Conservation (phyloP, 2,888 invertebrate species). For the Xanthorhoe designata region DNA sequence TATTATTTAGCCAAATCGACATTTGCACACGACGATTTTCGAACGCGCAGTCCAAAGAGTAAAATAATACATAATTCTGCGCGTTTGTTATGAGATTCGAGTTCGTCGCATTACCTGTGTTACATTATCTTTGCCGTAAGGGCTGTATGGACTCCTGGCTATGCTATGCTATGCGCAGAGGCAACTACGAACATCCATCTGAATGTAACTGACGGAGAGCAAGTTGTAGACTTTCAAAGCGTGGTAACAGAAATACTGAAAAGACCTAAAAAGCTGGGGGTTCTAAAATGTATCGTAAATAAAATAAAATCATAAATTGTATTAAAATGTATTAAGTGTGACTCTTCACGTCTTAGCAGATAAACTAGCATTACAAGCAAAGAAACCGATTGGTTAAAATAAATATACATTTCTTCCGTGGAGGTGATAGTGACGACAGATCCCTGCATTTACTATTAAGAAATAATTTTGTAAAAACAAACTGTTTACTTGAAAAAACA, state of each 20-base stretch:
- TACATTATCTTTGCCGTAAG: too few species aligned
- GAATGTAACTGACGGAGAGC: too few species aligned
- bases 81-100: too few species aligned
- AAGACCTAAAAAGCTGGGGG: neutral
- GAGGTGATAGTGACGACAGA: constrained; percentile 41
- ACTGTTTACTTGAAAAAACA: neutral
- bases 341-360: constrained; percentile 64
- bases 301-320: constrained; percentile 45
- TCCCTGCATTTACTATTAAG: constrained; percentile 34
- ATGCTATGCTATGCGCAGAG: too few species aligned
- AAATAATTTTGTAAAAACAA: neutral
- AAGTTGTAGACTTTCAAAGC: too few species aligned
- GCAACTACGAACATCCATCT: too few species aligned
- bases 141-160: too few species aligned
- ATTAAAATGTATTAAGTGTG: constrained; percentile 66
- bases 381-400: constrained; percentile 56
- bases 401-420: constrained; percentile 51
- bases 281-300: constrained; percentile 31
- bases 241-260: neutral
- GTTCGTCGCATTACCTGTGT: too few species aligned
- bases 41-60: too few species aligned
- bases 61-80: too few species aligned
- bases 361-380: constrained; percentile 72
- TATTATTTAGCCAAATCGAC: too few species aligned
- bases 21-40: too few species aligned